Conservation (phyloP, 2,797 vertebrate genomes). For the Falco cherrug region DNA sequence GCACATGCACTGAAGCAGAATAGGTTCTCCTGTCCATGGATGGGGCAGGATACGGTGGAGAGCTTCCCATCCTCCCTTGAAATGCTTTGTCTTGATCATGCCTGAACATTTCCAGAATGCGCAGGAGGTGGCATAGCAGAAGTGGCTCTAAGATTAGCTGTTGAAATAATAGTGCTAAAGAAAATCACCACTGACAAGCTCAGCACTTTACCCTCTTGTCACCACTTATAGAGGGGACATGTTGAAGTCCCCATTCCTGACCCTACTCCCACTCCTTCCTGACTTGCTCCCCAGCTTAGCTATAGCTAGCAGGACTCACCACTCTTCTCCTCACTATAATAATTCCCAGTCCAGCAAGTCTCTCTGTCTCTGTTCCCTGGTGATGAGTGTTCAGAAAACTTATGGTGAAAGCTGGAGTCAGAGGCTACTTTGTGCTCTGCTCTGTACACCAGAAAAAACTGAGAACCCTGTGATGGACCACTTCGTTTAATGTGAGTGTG, state of each 20-base stretch:
- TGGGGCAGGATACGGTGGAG: background rate
- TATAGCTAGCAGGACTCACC: background rate
- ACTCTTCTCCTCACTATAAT: background rate
- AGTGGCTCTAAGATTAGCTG: background rate
- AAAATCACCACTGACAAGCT: background rate
- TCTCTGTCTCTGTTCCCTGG: background rate
- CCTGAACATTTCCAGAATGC: background rate
- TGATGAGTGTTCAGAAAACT: background rate
- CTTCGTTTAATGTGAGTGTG: slow-evolving; percentile 16
- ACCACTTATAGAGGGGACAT: background rate
- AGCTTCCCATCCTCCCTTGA: background rate
- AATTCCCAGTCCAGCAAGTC: background rate
- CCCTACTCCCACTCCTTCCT: background rate
- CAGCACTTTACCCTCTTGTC: background rate
- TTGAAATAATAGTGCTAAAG: background rate
- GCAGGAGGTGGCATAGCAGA: background rate
- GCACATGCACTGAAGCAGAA: background rate
- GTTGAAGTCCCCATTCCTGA: background rate
- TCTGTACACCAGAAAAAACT: background rate
- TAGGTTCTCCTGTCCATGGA: background rate
- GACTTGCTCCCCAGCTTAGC: background rate
- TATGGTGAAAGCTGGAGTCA: background rate
- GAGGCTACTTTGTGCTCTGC: background rate
- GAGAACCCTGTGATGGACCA: slow-evolving; percentile 4
- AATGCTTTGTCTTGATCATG: background rate